Base-by-base conservation (phyloP, 2,888 invertebrate genomes). In the Diarsia dahlii region DNA sequence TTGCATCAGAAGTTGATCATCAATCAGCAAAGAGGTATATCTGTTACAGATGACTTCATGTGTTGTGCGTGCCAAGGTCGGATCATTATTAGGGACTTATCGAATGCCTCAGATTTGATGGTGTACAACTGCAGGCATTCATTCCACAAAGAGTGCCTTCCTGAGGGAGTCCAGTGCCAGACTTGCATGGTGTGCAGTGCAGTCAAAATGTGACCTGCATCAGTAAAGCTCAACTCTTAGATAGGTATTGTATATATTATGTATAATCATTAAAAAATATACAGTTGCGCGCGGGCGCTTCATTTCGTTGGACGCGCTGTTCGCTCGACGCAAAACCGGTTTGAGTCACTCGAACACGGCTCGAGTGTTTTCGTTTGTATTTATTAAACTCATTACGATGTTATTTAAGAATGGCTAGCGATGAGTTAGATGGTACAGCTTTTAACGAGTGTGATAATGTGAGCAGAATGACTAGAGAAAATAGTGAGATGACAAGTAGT, bases 61-160 rank as follows among this genome's bases (percentile, higher is more conserved):
- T 99, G 99, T 92, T 98, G 98, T 84, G 97, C 97, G 72, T 99
- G 99, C 93, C 97, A 98, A 87, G 97, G 98, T 69, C 97, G 97
- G 88, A 97, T 99, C 76, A 97, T 99, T 81, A 97, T 98, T 69
- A 98, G 97, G 95, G 98, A 98, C 95, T 95, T 97, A 48, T 97
- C 97, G 0, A 97, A 97, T 76, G 97, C 98, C 48, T 97, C 97
- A 83, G 98, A 98, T 92, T 95, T 99, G 76, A 97, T 98, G 86
- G 97, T 98, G 74, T 99, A 99, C 92, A 98, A 98, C 92, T 99
- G 99, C 92, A 98, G 98, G 84, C 99, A 99, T 95, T 97, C 98
- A 13, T 99, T 99, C 94, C 99, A 99, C 92, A 98, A 98, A 92
- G 97, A 97, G 78, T 99, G 99, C 93, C 95, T 99, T 84, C 98